These are phyloP conservation scores for Macrosteles quadrilineatus DNA, from an alignment of 1,140 invertebrate species.

Conservation along the genomic window DNA sequence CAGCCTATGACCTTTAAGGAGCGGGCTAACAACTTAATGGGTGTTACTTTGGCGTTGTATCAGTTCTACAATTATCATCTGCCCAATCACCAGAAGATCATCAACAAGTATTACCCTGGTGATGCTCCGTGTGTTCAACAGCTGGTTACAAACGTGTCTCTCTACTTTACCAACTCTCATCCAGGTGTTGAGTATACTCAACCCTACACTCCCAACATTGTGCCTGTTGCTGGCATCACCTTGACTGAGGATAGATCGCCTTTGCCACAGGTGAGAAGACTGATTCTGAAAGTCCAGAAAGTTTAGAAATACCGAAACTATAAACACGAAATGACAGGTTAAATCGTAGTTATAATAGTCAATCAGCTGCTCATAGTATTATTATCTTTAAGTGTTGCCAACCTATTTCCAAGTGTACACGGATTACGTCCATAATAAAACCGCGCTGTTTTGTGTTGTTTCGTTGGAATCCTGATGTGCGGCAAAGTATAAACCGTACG, in stretches of 20 bases:
- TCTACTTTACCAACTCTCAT: not conserved
- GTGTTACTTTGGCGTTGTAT: not conserved
- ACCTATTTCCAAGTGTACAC: no score
- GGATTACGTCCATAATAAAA: no score
- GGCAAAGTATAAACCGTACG: no score
- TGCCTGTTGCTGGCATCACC: not conserved
- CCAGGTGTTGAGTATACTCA: not conserved
- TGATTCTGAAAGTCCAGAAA: no score
- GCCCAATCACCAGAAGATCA: not conserved
- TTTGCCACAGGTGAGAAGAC: slow-evolving; percentile 1
- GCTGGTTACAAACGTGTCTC: not conserved
- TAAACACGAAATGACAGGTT: no score
- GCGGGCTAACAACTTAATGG: not conserved
- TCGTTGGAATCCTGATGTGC: no score
- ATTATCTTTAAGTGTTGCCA: no score
- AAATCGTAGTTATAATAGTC: no score
- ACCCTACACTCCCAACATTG: not conserved
- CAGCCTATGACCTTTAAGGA: not conserved
- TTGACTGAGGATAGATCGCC: not conserved
- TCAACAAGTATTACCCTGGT: not conserved
- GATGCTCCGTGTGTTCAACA: not conserved
- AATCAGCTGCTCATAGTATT: no score
- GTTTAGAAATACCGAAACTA: no score
- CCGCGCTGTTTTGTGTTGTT: no score
- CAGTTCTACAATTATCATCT: not conserved